Percentiles rank a stretch among this genome's conserved stretches.
These are phyloP conservation scores for Diorhabda carinulata DNA, from an alignment of 1,140 invertebrate genomes.

Conservation along the genomic window DNA sequence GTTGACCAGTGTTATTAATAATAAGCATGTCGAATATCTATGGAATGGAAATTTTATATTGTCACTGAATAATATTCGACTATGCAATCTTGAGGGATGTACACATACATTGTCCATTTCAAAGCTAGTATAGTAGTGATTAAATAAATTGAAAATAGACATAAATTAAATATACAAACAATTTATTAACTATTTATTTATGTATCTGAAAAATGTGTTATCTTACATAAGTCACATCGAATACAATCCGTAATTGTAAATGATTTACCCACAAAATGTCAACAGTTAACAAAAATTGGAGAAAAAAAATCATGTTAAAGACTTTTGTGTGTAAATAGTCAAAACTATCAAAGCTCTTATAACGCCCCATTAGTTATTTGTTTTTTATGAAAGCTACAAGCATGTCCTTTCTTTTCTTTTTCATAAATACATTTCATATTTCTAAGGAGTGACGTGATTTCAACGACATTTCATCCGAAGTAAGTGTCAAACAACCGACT, in stretches of 20 bases:
- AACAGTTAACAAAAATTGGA: background rate
- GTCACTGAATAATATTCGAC: no score
- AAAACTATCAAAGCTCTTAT: background rate
- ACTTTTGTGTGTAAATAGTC: background rate
- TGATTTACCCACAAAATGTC: background rate
- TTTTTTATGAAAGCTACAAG: constrained; percentile 1
- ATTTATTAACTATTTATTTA: no score
- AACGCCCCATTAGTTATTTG: background rate
- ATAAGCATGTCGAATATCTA: no score
- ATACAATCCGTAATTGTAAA: background rate
- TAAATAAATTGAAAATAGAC: no score
- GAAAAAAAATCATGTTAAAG: background rate
- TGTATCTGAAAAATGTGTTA: no score
- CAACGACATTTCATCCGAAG: constrained; percentile 51
- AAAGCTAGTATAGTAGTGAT: no score
- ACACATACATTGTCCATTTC: no score
- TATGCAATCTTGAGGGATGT: no score
- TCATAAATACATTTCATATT: background rate
- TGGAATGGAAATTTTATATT: no score
- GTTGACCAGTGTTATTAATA: no score
- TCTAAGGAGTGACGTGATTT: constrained; percentile 27
- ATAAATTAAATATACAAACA: no score
- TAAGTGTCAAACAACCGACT: constrained; percentile 63
- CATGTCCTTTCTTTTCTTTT: background rate
- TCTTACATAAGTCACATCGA: background rate